phyloP scores from a whole-genome alignment of 2,888 invertebrate genomes.

The Tortrix viridana region DNA sequence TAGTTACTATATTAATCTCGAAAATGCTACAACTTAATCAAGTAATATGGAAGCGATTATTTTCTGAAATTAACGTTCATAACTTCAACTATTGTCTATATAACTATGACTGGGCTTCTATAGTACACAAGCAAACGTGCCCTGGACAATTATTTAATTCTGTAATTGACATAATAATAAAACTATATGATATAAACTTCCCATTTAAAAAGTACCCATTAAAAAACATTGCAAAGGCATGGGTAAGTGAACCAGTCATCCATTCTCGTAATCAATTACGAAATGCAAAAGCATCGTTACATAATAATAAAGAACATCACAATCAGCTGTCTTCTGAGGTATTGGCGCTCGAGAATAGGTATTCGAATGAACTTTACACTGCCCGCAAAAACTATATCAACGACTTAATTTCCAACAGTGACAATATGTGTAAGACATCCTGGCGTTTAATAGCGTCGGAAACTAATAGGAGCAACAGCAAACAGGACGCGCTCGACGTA shows the following conservation, averaged over 20 bases:
- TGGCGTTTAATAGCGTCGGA: background rate
- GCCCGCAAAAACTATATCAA: background rate
- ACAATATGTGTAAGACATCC: background rate
- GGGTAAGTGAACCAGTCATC: too few relatives aligned
- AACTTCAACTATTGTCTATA: background rate
- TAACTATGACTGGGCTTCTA: background rate
- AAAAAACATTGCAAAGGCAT: too few relatives aligned
- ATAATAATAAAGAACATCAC: too few relatives aligned
- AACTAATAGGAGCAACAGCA: background rate
- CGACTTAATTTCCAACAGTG: background rate
- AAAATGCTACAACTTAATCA: background rate
- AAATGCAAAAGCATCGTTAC: too few relatives aligned
- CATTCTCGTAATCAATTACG: too few relatives aligned
- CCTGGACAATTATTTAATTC: too few relatives aligned
- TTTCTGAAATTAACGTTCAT: background rate
- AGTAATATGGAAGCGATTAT: background rate
- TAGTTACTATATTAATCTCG: background rate
- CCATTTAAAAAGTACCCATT: slow-evolving; percentile 6
- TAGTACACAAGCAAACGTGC: background rate
- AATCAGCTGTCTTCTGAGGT: too few relatives aligned
- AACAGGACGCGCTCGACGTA: background rate
- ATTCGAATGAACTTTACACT: too few relatives aligned
- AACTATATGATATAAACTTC: slow-evolving; percentile 3
- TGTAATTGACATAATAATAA: background rate
- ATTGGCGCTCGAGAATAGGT: too few relatives aligned